Conservation (phyloP, 2,113 vertebrate genomes). For the Charadrius vociferus region DNA sequence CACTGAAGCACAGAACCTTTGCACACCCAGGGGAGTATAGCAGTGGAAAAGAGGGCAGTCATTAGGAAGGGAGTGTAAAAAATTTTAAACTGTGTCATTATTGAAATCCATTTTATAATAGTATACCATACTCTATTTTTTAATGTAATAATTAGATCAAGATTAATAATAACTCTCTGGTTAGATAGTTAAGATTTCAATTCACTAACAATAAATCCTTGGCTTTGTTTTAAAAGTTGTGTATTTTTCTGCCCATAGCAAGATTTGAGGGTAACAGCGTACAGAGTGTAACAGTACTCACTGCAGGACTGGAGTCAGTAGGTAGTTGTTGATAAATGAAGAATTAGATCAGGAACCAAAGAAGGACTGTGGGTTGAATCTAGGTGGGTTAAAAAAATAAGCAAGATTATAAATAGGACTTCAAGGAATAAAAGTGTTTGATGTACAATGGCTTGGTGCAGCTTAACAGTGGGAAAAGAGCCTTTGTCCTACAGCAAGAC, state of each 20-base stretch:
- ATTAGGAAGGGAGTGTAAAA: neutral
- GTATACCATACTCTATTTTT: neutral
- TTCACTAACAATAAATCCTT: neutral
- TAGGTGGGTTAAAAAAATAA: neutral
- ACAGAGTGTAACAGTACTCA: too few species aligned
- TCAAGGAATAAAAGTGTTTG: neutral
- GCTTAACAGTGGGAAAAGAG: neutral
- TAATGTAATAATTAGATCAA: neutral
- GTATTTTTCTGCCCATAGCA: too few species aligned
- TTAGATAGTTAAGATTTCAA: neutral
- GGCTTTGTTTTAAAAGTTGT: too few species aligned
- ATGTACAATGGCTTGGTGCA: neutral
- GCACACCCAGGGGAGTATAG: rapidly evolving
- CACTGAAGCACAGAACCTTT: neutral
- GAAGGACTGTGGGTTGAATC: neutral
- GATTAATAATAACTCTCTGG: neutral
- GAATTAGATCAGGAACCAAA: neutral
- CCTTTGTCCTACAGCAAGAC: neutral
- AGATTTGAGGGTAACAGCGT: too few species aligned
- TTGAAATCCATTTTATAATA: neutral
- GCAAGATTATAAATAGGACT: neutral
- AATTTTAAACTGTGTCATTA: neutral
- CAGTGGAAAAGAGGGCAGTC: neutral
- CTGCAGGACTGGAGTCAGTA: too few species aligned
- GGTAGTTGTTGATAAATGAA: too few species aligned